Percentiles rank a stretch among this genome's conserved stretches.
These are phyloP conservation scores for Camelus dromedarius DNA, from an alignment of 2,113 vertebrate genomes.

Conservation along the genomic window DNA sequence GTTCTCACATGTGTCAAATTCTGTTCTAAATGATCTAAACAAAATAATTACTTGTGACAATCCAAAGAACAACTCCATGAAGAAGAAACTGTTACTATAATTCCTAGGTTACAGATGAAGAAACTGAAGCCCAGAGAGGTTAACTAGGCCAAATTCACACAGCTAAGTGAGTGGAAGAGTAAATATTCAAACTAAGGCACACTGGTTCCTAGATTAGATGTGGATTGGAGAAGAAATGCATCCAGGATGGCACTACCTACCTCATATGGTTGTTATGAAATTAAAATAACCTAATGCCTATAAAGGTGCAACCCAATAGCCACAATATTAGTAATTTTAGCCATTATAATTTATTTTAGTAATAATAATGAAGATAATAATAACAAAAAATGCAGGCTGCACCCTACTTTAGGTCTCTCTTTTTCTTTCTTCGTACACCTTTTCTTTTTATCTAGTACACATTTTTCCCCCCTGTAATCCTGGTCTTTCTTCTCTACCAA, in stretches of 20 bases:
- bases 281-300: not conserved
- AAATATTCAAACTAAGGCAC: not conserved
- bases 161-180: not conserved
- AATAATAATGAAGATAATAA: not conserved
- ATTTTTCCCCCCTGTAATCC: not conserved
- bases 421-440: not conserved
- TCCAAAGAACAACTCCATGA: not conserved
- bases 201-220: not conserved
- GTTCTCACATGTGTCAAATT: not conserved
- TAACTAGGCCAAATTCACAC: not conserved
- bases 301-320: not conserved
- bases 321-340: not conserved
- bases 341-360: not conserved
- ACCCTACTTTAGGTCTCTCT: not conserved
- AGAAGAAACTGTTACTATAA: not conserved
- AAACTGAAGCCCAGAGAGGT: not conserved
- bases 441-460: not conserved
- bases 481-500: slow-evolving; percentile 28
- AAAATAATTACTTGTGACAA: not conserved
- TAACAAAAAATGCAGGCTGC: not conserved
- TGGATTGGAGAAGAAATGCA: not conserved
- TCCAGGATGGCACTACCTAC: not conserved
- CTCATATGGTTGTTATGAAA: not conserved
- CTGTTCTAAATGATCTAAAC: not conserved
- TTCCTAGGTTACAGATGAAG: not conserved